Evolutionary conservation across 2,888 invertebrate species (phyloP), one percentile per base, ranked within the genome.

Genomic region (Mythimna albipuncta): DNA sequence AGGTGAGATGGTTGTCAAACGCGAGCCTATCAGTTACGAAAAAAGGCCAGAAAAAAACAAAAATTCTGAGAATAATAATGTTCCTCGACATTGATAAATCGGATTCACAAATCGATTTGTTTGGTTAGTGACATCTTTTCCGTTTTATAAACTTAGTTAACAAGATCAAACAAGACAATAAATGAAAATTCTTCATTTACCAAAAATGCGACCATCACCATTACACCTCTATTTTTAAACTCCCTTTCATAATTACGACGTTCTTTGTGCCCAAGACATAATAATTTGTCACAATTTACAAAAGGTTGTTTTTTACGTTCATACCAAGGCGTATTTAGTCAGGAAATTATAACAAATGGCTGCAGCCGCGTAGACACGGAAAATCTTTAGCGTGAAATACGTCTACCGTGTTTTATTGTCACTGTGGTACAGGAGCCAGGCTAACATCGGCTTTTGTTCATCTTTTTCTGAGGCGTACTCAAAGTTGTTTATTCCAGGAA

Each of bases 261-360:
- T 68, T 38, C 75, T 79, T 82, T 82, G 38, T 70, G 66, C 81
- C 55, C 50, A 68, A 85, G 85, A 82, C 84, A 89, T 87, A 88
- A 91, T 90, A 90, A 91, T 92, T 90, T 92, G 89, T 93, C 90
- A 91, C 89, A 92, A 92, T 93, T 92, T 92, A 83, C 77, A 84
- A 83, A 79, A 77, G 10, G 38, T 61, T 79, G 75, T 82, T 88
- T 91, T 90, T 90, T 89, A 89, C 88, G 81, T 82, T 87, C 87
- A 85, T 84, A 84, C 85, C 79, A 72, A 80, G 73, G 78, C 84
- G 83, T 89, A 85, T 92, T 91, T 87, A 88, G 86, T 79, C 73
- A 85, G 89, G 84, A 90, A 91, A 93, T 93, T 90, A 87, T 90
- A 89, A 93, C 89, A 89, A 93, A 93, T 93, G 90, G 86, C 55